Evolutionary conservation across 2,113 vertebrate species (phyloP), one percentile per base, ranked within the genome.

Genomic region (Camarhynchus parvulus): DNA sequence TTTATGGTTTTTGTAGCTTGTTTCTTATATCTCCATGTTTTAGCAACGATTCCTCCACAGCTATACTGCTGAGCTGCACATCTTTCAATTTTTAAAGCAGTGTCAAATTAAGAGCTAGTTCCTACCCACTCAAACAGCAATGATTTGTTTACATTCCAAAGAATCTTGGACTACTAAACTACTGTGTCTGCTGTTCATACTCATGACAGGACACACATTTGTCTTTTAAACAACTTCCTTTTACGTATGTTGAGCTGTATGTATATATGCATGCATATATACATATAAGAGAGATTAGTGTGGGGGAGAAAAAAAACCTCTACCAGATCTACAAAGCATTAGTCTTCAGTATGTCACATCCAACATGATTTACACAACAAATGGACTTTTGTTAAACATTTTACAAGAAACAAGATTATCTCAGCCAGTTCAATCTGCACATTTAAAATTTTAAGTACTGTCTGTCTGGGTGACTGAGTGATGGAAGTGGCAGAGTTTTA

Each of bases 171-270:
- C 88, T 87, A 97, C 80, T 93, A 96, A 96, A 94, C 88, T 95
- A 92, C 92, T 67, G 91, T 63, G 92, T 94, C 97, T 97, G 96
- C 97, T 98, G 95, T 95, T 97, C 97, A 90, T 94, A 96, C 78
- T 96, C 94, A 93, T 97, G 97, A 98, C 97, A 98, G 96, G 94
- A 97, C 66, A 83, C 89, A 97, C 95, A 97, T 97, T 87, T 98
- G 95, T 97, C 97, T 97, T 97, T 95, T 96, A 96, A 98, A 98
- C 97, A 97, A 96, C 96, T 98, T 98, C 97, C 97, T 98, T 97
- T 97, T 97, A 97, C 92, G 69, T 96, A 97, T 11, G 90, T 13
- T 86, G 94, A 96, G 76, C 73, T 88, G 64, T 91, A 91, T 87
- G 55, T 87, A 89, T 84, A 79, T 64, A 55, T 11, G 19, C 39